Evolutionary conservation across 2,113 vertebrate genomes (phyloP), one percentile per base, ranked within the genome.

Genomic region (Aspiorhynchus laticeps): DNA sequence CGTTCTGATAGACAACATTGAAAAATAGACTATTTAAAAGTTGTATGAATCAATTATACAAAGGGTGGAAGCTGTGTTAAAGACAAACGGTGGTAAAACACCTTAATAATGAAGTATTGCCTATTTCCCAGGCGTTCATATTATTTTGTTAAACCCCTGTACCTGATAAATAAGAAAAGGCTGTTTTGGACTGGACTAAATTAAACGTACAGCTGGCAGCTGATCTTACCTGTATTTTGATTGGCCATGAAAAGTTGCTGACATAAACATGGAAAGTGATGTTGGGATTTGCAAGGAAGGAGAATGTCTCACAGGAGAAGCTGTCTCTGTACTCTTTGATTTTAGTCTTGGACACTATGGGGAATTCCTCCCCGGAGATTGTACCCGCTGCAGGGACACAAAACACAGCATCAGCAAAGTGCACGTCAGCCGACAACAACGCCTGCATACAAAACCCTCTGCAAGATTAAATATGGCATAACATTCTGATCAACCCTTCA

Each of bases 211-310:
- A 46, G 7, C 51, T 56, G 26, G 24, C 38, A 82, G 28, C 11
- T 36, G 43, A 53, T 84, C 96, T 95, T 92, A 98, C 97, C 97
- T 99, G 98, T 93, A 99, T 99, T 94, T 99, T 99, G 94, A 99
- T 96, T 48, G 98, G 97, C 98, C 98, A 99, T 84, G 97, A 97
- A 94, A 99, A 99, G 93, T 99, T 99, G 94, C 97, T 99, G 95
- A 98, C 97, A 10, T 99, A 99, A 78, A 99, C 97, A 51, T 99
- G 99, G 90, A 99, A 99, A 73, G 98, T 99, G 87, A 99, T 99
- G 86, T 98, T 99, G 31, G 97, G 97, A 93, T 99, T 99, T 94
- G 94, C 97, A 88, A 96, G 94, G 33, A 99, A 99, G 89, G 96
- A 98, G 93, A 98, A 99, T 91, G 97, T 99, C 93, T 99, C 98